These are phyloP conservation scores for Crocidura indochinensis DNA, from an alignment of 2,797 vertebrate genomes.

Conservation along the genomic window DNA sequence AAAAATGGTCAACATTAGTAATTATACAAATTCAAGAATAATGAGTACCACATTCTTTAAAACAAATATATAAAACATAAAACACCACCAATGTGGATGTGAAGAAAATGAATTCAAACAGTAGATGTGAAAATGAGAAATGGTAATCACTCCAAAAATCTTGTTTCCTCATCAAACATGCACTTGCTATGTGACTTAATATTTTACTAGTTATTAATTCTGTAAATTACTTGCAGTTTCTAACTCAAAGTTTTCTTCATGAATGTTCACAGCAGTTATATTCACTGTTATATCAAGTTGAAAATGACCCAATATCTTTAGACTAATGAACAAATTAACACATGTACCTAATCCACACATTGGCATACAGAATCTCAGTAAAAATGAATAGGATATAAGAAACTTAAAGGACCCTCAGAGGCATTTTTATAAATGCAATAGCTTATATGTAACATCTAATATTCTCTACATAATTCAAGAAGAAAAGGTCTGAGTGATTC, in stretches of 20 bases:
- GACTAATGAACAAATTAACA: neutral
- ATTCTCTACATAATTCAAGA: accelerated
- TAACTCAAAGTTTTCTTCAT: neutral
- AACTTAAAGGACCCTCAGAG: neutral
- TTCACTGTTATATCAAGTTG: neutral
- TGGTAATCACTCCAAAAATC: neutral
- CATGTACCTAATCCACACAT: neutral
- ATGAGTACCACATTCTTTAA: neutral
- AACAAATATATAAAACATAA: neutral
- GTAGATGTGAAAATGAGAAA: neutral
- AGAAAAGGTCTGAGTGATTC: accelerated
- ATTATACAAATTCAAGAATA: neutral
- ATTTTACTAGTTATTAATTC: no score
- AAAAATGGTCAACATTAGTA: neutral
- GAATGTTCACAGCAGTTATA: accelerated
- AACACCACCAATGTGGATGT: accelerated
- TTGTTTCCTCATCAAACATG: accelerated
- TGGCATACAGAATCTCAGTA: accelerated
- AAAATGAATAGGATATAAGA: neutral
- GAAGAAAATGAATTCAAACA: neutral
- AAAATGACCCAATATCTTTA: neutral
- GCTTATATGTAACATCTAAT: neutral
- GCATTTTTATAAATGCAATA: neutral
- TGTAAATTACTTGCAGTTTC: neutral
- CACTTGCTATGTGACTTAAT: neutral